Evolutionary conservation across 2,113 vertebrate genomes (phyloP).

Genomic region (Perca flavescens): DNA sequence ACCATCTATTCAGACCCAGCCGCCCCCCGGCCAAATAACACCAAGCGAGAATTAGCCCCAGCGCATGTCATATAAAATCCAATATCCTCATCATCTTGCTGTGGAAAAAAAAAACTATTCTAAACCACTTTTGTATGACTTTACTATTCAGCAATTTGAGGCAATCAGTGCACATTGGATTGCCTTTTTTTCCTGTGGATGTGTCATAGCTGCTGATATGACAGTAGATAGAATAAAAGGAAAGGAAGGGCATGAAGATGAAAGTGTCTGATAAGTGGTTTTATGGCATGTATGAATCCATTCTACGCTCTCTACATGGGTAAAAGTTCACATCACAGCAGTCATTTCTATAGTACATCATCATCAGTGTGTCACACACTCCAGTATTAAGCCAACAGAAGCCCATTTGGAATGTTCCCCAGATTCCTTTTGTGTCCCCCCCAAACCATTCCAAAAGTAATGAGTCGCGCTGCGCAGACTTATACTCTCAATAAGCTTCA

Average conservation of each 20-base stretch:
- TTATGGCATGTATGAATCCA: conserved; percentile 25
- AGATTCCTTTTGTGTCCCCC: conserved; percentile 19
- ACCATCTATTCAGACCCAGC: conserved; percentile 86
- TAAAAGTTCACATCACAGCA: conserved; percentile 19
- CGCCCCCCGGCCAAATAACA: conserved; percentile 79
- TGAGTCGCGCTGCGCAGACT: conserved; percentile 21
- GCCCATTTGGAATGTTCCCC: conserved; percentile 3
- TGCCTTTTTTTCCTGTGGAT: conserved; percentile 7
- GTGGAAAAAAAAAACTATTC: conserved; percentile 56
- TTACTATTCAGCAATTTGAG: conserved; percentile 40
- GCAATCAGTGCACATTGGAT: not conserved
- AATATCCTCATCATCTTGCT: conserved; percentile 79
- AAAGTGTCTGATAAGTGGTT: conserved; percentile 17
- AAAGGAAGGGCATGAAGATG: not conserved
- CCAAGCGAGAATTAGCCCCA: conserved; percentile 83
- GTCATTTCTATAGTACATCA: conserved; percentile 3
- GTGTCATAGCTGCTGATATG: conserved; percentile 21
- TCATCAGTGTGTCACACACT: conserved; percentile 18
- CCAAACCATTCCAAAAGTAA: conserved; percentile 46
- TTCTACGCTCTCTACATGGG: not conserved
- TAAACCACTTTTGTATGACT: conserved; percentile 63
- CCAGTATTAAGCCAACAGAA: conserved; percentile 12
- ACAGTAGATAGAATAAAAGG: not conserved
- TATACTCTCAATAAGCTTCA: conserved; percentile 44
- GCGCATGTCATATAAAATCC: conserved; percentile 83